These are phyloP conservation scores for Daphoenositta chrysoptera DNA, from an alignment of 2,113 vertebrate genomes.

Conservation along the genomic window DNA sequence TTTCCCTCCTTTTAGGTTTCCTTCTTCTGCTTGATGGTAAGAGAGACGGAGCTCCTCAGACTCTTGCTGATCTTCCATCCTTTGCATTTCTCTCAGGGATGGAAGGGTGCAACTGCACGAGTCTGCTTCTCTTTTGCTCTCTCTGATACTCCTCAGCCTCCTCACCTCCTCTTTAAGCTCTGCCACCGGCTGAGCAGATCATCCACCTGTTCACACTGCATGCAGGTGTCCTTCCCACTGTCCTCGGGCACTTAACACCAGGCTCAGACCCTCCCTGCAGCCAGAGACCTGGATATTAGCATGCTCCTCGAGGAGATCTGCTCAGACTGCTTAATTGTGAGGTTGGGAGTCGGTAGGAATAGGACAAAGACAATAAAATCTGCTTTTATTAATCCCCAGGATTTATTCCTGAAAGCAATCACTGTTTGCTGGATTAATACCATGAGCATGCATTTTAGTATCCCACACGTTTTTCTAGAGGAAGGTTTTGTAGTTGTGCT, in stretches of 20 bases:
- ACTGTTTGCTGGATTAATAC: not conserved
- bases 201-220: not conserved
- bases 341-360: not conserved
- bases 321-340: not conserved
- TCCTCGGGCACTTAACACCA: not conserved
- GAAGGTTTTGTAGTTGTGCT: not conserved
- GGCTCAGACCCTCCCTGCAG: not conserved
- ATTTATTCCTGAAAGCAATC: not conserved
- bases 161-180: not conserved
- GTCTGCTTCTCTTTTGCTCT: not conserved
- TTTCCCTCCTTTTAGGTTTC: not conserved
- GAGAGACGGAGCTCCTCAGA: not conserved
- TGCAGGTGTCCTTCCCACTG: not conserved
- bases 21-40: not conserved
- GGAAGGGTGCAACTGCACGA: fast-evolving
- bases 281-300: fast-evolving
- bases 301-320: not conserved
- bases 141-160: not conserved
- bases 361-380: not conserved
- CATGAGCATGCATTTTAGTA: not conserved
- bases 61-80: not conserved
- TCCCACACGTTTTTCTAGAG: not conserved
- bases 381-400: not conserved
- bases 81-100: not conserved
- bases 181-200: not conserved